Conservation (phyloP, 1,140 invertebrate genomes). For the Hylaeus anthracinus region DNA sequence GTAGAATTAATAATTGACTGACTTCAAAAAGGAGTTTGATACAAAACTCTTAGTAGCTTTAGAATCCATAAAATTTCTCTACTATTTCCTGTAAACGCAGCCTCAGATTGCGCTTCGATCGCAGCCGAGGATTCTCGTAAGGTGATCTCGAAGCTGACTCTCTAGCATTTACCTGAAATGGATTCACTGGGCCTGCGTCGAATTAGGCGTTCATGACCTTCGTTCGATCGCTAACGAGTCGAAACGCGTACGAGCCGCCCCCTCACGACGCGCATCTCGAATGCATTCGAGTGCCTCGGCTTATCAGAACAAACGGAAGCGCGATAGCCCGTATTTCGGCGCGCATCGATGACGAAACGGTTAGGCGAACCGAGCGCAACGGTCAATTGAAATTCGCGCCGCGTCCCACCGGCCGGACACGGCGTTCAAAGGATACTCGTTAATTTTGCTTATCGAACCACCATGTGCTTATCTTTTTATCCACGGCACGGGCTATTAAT, state of each 20-base stretch:
- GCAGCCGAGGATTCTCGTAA: too few relatives aligned
- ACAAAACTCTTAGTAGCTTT: too few relatives aligned
- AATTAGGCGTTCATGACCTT: not conserved
- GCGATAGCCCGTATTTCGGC: slow-evolving; percentile 8
- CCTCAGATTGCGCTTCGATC: too few relatives aligned
- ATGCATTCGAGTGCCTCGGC: slow-evolving; percentile 24
- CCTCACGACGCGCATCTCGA: slow-evolving; percentile 15
- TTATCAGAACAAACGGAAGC: slow-evolving; percentile 17
- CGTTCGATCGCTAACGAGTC: slow-evolving; percentile 2
- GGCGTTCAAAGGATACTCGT: not conserved
- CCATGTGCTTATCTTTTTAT: too few relatives aligned
- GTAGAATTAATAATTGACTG: too few relatives aligned
- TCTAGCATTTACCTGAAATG: too few relatives aligned
- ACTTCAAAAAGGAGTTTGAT: too few relatives aligned
- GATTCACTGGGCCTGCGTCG: not conserved
- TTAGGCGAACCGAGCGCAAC: not conserved
- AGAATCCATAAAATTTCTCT: too few relatives aligned
- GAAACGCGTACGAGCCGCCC: not conserved
- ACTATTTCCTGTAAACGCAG: too few relatives aligned
- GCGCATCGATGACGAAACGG: slow-evolving; percentile 17
- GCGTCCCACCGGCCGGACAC: not conserved
- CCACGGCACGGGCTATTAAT: too few relatives aligned
- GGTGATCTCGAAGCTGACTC: too few relatives aligned
- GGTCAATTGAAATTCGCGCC: slow-evolving; percentile 24
- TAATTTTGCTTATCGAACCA: not conserved